Evolutionary conservation across 2,113 vertebrate species (phyloP).

Genomic region (Gymnarchus niloticus): DNA sequence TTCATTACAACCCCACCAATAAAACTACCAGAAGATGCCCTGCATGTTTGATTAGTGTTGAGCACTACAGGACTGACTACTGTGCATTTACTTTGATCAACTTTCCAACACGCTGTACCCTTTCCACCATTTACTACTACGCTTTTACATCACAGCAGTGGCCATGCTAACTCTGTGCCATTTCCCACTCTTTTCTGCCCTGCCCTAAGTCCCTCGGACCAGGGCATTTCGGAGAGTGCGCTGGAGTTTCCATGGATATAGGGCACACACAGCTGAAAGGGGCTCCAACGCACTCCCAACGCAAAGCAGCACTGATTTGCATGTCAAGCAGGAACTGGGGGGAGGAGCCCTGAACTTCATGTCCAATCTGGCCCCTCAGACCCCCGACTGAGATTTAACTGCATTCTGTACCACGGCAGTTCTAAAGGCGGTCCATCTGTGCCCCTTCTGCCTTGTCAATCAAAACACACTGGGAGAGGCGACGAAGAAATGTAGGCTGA

Average conservation of each 20-base stretch:
- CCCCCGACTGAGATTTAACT: slow-evolving; percentile 46
- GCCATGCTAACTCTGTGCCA: slow-evolving; percentile 42
- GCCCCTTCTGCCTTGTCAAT: slow-evolving; percentile 48
- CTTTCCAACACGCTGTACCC: too few species aligned
- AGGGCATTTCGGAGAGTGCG: slow-evolving; percentile 15
- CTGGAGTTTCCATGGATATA: slow-evolving; percentile 46
- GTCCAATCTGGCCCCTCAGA: slow-evolving; percentile 8
- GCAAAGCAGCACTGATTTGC: slow-evolving; percentile 51
- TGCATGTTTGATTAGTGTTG: not conserved
- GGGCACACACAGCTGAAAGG: slow-evolving; percentile 35
- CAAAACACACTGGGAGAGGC: slow-evolving; percentile 7
- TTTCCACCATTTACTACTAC: not conserved
- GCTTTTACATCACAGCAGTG: slow-evolving; percentile 35
- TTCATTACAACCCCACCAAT: too few species aligned
- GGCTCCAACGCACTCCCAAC: slow-evolving; percentile 23
- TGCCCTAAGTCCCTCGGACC: not conserved
- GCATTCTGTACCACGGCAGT: slow-evolving; percentile 48
- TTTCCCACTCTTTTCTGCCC: slow-evolving; percentile 37
- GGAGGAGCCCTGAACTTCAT: slow-evolving; percentile 46
- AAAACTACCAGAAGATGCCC: not conserved
- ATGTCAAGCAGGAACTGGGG: slow-evolving; percentile 49
- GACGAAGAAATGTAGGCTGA: slow-evolving; percentile 13
- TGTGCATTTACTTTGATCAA: slow-evolving; percentile 28
- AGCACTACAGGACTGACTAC: not conserved
- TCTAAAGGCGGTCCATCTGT: slow-evolving; percentile 56